These are phyloP conservation scores for Odobenus rosmarus DNA, from an alignment of 2,113 vertebrate species.

Conservation along the genomic window DNA sequence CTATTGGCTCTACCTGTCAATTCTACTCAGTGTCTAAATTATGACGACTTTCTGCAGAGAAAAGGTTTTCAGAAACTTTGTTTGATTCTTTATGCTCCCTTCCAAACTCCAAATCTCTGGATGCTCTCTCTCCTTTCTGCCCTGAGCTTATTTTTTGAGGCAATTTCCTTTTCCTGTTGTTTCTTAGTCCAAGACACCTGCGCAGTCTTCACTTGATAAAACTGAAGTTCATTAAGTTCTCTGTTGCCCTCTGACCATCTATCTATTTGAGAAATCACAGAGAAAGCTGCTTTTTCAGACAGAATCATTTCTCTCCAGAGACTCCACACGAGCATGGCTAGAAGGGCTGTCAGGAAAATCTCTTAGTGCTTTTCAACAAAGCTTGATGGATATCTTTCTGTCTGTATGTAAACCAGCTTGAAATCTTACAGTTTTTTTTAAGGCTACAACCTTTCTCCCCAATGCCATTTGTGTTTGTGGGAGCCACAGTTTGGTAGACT, in stretches of 20 bases:
- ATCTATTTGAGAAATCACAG: constrained; percentile 67
- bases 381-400: neutral
- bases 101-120: neutral
- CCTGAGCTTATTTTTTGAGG: constrained; percentile 58
- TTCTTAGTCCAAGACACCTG: constrained; percentile 53
- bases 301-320: neutral
- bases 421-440: neutral
- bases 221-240: constrained; percentile 68
- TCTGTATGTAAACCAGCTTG: neutral
- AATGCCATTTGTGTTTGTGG: neutral
- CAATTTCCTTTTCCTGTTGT: constrained; percentile 52
- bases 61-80: neutral
- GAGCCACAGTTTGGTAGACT: neutral
- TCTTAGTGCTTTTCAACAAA: constrained; percentile 19
- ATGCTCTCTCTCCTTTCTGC: neutral
- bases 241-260: constrained; percentile 59
- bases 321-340: constrained; percentile 24
- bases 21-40: neutral
- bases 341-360: constrained; percentile 74
- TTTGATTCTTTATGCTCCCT: neutral
- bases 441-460: neutral
- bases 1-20: neutral
- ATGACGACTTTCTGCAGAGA: neutral
- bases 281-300: constrained; percentile 3
- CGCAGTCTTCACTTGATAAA: constrained; percentile 63